These are phyloP conservation scores for Trogon melanurus DNA, from an alignment of 2,113 vertebrate species.

Conservation along the genomic window DNA sequence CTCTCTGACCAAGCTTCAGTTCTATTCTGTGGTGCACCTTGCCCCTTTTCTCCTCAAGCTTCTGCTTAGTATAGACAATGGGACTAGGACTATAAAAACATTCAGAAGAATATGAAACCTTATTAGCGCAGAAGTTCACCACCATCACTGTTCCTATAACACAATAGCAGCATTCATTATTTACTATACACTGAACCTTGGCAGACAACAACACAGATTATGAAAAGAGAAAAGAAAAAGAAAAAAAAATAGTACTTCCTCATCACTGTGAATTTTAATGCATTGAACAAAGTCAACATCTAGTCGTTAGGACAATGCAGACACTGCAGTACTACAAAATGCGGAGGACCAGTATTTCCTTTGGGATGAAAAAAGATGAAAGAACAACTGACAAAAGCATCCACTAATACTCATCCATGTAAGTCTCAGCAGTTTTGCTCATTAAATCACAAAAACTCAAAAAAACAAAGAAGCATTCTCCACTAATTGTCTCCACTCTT, in stretches of 20 bases:
- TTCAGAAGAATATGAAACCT: background rate
- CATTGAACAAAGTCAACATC: background rate
- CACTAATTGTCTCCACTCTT: background rate
- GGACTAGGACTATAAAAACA: background rate
- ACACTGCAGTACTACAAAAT: background rate
- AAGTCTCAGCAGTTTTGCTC: background rate
- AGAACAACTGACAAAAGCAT: background rate
- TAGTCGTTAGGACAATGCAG: background rate
- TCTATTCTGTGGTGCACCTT: background rate
- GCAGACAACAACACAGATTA: accelerated
- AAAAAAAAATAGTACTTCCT: background rate
- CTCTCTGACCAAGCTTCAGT: background rate
- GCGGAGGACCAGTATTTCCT: background rate
- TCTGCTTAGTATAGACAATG: background rate
- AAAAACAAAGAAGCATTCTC: background rate
- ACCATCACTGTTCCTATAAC: background rate
- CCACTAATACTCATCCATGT: background rate
- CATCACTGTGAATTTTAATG: background rate
- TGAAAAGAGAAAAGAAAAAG: accelerated
- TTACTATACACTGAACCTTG: background rate
- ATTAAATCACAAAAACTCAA: background rate
- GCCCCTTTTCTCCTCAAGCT: background rate
- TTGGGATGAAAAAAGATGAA: background rate
- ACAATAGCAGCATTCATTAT: background rate
- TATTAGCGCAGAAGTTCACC: background rate